A percentile compares a stretch with the other conserved stretches of the same genome.
Evolutionary conservation across 2,888 invertebrate species (phyloP).

Genomic region (Mythimna vitellina): DNA sequence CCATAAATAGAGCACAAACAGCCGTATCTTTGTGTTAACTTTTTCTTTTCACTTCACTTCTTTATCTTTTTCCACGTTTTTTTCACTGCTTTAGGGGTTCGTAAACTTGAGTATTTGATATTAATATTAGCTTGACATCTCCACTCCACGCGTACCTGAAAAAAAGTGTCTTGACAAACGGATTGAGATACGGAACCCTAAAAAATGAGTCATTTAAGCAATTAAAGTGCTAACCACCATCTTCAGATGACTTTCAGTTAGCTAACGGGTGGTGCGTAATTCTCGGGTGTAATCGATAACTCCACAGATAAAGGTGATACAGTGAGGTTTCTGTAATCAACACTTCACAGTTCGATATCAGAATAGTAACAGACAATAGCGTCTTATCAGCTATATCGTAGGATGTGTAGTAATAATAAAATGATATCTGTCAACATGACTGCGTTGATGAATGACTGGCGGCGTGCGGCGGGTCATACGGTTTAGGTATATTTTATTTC

Average conservation of each 20-base stretch:
- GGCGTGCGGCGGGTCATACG: neutral
- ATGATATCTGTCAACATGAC: conserved; percentile 15
- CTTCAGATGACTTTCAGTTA: conserved; percentile 13
- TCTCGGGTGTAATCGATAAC: conserved; percentile 19
- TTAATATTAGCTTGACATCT: too few species aligned
- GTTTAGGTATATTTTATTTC: conserved; percentile 4
- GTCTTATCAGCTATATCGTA: conserved; percentile 40
- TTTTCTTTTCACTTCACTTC: too few species aligned
- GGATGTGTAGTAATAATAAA: conserved; percentile 12
- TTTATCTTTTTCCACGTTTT: too few species aligned
- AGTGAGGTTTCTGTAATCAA: conserved; percentile 25
- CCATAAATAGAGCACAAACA: too few species aligned
- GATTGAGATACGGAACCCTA: too few species aligned
- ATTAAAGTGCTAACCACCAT: conserved; percentile 4
- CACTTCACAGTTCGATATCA: conserved; percentile 16
- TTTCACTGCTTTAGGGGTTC: too few species aligned
- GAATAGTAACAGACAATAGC: conserved; percentile 34
- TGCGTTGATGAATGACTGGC: conserved; percentile 38
- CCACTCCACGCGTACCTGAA: too few species aligned
- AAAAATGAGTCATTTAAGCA: too few species aligned
- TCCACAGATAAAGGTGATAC: conserved; percentile 10
- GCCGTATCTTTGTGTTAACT: too few species aligned
- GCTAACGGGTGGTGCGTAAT: too few species aligned
- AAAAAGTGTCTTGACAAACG: too few species aligned
- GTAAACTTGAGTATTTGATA: too few species aligned